Evolutionary conservation across 1,140 invertebrate species (phyloP).

Genomic region (Listronotus oregonensis): DNA sequence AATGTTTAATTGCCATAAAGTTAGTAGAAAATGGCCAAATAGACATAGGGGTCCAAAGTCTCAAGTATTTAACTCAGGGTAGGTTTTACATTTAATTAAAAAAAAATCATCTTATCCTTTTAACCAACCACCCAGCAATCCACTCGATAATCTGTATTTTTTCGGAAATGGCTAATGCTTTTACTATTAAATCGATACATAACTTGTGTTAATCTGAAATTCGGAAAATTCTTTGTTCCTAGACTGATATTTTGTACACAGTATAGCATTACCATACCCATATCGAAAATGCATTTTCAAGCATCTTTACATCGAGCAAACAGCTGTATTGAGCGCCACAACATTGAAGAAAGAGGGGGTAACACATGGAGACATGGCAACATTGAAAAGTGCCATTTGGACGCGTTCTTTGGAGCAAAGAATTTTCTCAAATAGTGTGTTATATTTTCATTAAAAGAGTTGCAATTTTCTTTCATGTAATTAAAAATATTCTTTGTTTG

Average conservation of each 20-base stretch:
- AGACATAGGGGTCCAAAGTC: too few relatives aligned
- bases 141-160: too few relatives aligned
- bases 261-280: slow-evolving; percentile 23
- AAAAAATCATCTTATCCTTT: too few relatives aligned
- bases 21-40: too few relatives aligned
- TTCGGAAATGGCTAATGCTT: slow-evolving; percentile 4
- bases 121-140: too few relatives aligned
- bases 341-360: slow-evolving; percentile 17
- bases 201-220: slow-evolving; percentile 14
- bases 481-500: too few relatives aligned
- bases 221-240: slow-evolving; percentile 58
- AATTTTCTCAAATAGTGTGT: slow-evolving; percentile 47
- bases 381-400: slow-evolving; percentile 38
- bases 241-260: slow-evolving; percentile 9
- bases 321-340: slow-evolving; percentile 17
- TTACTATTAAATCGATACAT: slow-evolving; percentile 17
- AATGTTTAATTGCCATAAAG: too few relatives aligned
- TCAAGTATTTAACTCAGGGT: too few relatives aligned
- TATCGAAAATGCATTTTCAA: slow-evolving; percentile 26
- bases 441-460: slow-evolving; percentile 32
- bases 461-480: too few relatives aligned
- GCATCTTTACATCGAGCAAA: slow-evolving; percentile 33
- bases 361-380: slow-evolving; percentile 27
- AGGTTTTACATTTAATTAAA: too few relatives aligned
- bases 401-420: slow-evolving; percentile 53